Conservation (phyloP, 2,888 invertebrate species). For the Dicyrtomina minuta region DNA sequence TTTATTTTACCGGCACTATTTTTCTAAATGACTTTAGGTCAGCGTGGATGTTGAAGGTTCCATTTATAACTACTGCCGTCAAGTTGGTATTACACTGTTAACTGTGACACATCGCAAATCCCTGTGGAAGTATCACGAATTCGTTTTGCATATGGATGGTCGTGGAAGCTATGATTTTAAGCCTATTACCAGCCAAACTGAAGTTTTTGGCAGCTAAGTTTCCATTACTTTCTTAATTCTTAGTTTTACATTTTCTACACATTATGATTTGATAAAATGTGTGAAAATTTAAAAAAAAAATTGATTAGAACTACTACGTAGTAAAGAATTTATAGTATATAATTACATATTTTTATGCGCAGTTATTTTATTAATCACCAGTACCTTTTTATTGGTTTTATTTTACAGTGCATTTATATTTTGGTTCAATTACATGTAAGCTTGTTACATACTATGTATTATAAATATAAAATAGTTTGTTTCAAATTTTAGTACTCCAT, state of each 20-base stretch:
- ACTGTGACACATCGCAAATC: slow-evolving; percentile 97
- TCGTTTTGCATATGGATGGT: slow-evolving; percentile 82
- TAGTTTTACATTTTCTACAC: background rate
- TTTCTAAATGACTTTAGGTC: slow-evolving; percentile 35
- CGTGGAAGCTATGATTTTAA: slow-evolving; percentile 85
- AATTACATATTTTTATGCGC: too few species aligned
- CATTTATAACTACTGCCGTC: slow-evolving; percentile 92
- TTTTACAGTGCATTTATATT: too few species aligned
- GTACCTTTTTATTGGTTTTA: too few species aligned
- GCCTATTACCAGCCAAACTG: slow-evolving; percentile 79
- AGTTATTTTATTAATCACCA: too few species aligned
- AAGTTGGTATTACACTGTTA: slow-evolving; percentile 84
- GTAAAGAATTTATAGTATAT: too few species aligned
- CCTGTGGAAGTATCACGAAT: slow-evolving; percentile 93
- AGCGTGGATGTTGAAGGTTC: slow-evolving; percentile 97
- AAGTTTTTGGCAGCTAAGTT: slow-evolving; percentile 88
- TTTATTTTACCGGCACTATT: too few species aligned
- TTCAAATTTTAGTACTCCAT: too few species aligned
- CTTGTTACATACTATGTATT: too few species aligned
- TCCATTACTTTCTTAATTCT: background rate
- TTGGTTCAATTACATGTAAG: too few species aligned
- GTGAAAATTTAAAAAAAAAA: background rate
- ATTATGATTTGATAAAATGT: background rate
- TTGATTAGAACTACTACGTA: too few species aligned
- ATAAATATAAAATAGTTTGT: too few species aligned